A percentile compares a stretch with the other conserved stretches of the same genome.
These are phyloP conservation scores for Geotrupes spiniger DNA, from an alignment of 2,888 invertebrate genomes.

Conservation along the genomic window DNA sequence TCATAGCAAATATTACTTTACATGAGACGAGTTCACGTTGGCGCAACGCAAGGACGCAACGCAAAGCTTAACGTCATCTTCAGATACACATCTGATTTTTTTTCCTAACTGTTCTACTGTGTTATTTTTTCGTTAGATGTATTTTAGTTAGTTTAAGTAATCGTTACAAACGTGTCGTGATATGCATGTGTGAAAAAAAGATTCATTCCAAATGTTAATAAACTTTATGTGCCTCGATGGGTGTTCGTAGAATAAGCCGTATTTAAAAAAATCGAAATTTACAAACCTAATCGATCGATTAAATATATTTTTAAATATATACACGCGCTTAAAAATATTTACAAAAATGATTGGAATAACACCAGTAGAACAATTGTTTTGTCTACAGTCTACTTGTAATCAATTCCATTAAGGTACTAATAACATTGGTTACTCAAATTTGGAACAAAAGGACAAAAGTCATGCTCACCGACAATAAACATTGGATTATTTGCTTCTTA, in stretches of 20 bases:
- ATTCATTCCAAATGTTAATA: not conserved
- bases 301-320: no score
- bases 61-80: conserved; percentile 15
- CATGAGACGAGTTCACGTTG: conserved; percentile 18
- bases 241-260: no score
- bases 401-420: conserved; percentile 5
- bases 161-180: not conserved
- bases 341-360: conserved; percentile 1
- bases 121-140: conserved; percentile 15
- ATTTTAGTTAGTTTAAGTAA: not conserved
- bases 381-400: conserved; percentile 4
- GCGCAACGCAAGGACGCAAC: conserved; percentile 19
- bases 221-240: no score
- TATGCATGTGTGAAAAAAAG: not conserved
- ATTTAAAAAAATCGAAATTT: no score
- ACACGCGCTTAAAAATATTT: not conserved
- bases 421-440: conserved; percentile 4
- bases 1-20: conserved; percentile 26
- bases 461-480: no score
- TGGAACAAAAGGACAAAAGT: no score
- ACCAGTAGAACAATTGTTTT: conserved; percentile 6
- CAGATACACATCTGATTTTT: conserved; percentile 17
- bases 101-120: conserved; percentile 17
- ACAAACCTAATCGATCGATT: no score
- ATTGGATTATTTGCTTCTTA: no score